Percentiles rank a stretch among this genome's conserved stretches.
Evolutionary conservation across 2,113 vertebrate species (phyloP).

Genomic region (Sapayoa aenigma): DNA sequence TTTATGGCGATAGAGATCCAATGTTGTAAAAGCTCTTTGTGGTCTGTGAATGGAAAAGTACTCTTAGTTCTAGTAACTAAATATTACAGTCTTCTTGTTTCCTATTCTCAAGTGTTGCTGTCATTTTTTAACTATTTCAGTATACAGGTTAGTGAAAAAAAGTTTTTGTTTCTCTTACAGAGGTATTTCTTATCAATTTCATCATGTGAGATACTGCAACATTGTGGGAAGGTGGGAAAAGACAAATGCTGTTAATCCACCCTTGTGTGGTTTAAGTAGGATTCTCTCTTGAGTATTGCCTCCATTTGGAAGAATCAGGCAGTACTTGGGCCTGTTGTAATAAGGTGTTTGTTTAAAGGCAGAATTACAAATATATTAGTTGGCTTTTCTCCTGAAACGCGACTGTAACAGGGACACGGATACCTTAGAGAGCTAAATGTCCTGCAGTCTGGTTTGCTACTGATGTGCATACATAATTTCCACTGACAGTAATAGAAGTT

Average conservation of each 20-base stretch:
- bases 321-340: background rate
- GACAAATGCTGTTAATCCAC: background rate
- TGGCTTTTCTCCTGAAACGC: slow-evolving; percentile 51
- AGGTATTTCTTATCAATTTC: background rate
- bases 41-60: slow-evolving; percentile 22
- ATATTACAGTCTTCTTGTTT: background rate
- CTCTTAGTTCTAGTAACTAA: background rate
- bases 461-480: slow-evolving; percentile 52
- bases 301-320: background rate
- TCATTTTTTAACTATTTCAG: background rate
- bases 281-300: background rate
- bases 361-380: slow-evolving; percentile 43
- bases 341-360: slow-evolving; percentile 41
- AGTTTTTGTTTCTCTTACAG: background rate
- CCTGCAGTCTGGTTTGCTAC: slow-evolving; percentile 51
- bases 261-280: background rate
- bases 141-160: background rate
- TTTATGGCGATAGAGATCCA: background rate
- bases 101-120: background rate
- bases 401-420: slow-evolving; percentile 28
- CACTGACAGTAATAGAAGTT: slow-evolving; percentile 56
- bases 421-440: slow-evolving; percentile 51
- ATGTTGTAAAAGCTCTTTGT: slow-evolving; percentile 20
- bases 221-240: background rate
- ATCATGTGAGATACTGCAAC: background rate